Conservation (phyloP, 2,113 vertebrate species). For the Pituophis catenifer region DNA sequence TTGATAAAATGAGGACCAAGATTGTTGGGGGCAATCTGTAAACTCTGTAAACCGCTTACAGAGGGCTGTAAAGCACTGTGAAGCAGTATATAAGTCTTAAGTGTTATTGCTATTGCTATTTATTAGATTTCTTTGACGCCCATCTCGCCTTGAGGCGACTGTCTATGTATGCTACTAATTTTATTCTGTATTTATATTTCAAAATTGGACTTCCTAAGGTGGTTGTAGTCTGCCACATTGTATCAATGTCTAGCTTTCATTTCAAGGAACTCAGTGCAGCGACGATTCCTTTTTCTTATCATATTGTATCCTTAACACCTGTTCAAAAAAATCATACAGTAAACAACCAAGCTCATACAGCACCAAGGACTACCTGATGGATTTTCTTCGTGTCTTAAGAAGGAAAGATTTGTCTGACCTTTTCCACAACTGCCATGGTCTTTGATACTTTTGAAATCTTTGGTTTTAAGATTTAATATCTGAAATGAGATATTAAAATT, state of each 20-base stretch:
- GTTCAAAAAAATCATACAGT: not conserved
- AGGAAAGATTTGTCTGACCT: not conserved
- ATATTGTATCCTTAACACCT: not conserved
- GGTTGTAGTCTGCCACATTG: not conserved
- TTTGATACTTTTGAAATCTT: not conserved
- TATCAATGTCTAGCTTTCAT: not conserved
- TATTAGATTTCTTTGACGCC: not conserved
- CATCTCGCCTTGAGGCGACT: not conserved
- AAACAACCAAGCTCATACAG: not conserved
- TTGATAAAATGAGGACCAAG: too few relatives aligned
- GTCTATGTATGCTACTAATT: not conserved
- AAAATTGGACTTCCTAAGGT: not conserved
- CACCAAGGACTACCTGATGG: not conserved
- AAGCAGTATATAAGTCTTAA: too few relatives aligned
- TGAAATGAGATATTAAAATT: not conserved
- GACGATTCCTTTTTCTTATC: not conserved
- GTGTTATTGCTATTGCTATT: too few relatives aligned
- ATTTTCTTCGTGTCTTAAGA: not conserved
- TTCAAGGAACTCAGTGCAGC: not conserved
- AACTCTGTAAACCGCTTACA: too few relatives aligned
- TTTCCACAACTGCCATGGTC: not conserved
- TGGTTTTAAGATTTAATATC: not conserved
- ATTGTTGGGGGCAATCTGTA: too few relatives aligned
- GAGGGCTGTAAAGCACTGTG: too few relatives aligned
- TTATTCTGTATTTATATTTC: not conserved